Conservation (phyloP, 1,140 invertebrate species). For the Scaptomyza hsui region DNA sequence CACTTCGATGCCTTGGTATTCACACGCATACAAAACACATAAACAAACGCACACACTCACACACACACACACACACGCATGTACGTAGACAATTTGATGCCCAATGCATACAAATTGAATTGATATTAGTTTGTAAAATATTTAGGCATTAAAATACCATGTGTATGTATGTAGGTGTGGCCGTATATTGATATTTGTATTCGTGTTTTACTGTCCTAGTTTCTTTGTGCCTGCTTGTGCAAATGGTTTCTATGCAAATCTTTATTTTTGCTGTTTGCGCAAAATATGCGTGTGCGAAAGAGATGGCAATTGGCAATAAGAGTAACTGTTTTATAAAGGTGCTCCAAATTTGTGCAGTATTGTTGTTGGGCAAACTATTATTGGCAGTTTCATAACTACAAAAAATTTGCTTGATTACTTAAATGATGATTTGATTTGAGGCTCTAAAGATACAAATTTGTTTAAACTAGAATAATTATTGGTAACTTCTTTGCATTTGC, state of each 20-base stretch:
- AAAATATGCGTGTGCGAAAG: slow-evolving; percentile 25
- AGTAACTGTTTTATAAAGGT: slow-evolving; percentile 7
- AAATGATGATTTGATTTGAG: background rate
- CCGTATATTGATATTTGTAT: slow-evolving; percentile 1
- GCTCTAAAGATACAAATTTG: no score
- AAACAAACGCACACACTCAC: slow-evolving; percentile 12
- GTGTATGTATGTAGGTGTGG: slow-evolving; percentile 28
- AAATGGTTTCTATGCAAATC: slow-evolving; percentile 55
- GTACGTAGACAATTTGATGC: slow-evolving; percentile 34
- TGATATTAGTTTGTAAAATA: slow-evolving; percentile 76
- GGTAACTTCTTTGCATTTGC: no score
- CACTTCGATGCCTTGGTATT: slow-evolving; percentile 34
- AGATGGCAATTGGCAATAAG: slow-evolving; percentile 24
- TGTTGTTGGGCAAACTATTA: no score
- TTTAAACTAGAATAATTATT: no score
- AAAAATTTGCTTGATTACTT: slow-evolving; percentile 13
- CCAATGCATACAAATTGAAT: slow-evolving; percentile 75
- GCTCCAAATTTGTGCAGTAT: background rate
- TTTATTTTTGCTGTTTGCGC: slow-evolving; percentile 20
- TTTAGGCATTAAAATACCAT: slow-evolving; percentile 59
- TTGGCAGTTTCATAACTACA: no score
- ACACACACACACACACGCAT: slow-evolving; percentile 5
- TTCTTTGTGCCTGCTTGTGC: slow-evolving; percentile 16
- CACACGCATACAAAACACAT: slow-evolving; percentile 11
- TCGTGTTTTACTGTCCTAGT: slow-evolving; percentile 20